Conservation (phyloP, 2,888 invertebrate genomes). For the Abrostola tripartita region DNA sequence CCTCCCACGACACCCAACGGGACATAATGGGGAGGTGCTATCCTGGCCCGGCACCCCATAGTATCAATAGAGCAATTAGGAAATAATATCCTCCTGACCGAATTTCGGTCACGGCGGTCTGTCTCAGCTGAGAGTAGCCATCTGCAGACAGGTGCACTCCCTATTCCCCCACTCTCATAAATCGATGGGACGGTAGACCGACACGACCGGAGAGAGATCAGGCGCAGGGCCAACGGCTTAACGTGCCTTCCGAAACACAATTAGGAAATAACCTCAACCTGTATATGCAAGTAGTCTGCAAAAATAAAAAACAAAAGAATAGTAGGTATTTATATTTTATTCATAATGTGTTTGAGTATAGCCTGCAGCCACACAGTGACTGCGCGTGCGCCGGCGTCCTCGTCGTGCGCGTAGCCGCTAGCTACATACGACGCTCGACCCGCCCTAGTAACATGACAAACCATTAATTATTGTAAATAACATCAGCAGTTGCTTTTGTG, state of each 20-base stretch:
- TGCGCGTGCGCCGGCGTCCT: conserved; percentile 92
- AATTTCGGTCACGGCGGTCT: too few species aligned
- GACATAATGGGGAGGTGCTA: background rate
- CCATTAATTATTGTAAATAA: background rate
- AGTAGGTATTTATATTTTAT: conserved; percentile 46
- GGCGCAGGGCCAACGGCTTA: too few species aligned
- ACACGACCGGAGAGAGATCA: too few species aligned
- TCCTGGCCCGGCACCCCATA: too few species aligned
- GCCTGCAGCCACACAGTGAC: conserved; percentile 90
- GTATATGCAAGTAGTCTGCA: background rate
- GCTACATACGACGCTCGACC: conserved; percentile 93
- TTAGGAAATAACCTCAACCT: background rate
- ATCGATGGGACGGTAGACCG: too few species aligned
- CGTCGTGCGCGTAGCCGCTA: conserved; percentile 79
- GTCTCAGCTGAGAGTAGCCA: too few species aligned
- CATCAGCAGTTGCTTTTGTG: too few species aligned
- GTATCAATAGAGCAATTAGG: background rate
- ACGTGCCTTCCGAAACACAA: too few species aligned
- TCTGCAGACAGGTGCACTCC: too few species aligned
- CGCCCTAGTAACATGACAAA: conserved; percentile 77
- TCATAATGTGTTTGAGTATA: conserved; percentile 67
- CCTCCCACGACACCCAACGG: too few species aligned
- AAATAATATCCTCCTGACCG: too few species aligned
- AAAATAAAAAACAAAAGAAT: conserved; percentile 8
- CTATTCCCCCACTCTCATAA: too few species aligned